These are phyloP conservation scores for Hippocampus abdominalis DNA, from an alignment of 2,113 vertebrate genomes.

Conservation along the genomic window DNA sequence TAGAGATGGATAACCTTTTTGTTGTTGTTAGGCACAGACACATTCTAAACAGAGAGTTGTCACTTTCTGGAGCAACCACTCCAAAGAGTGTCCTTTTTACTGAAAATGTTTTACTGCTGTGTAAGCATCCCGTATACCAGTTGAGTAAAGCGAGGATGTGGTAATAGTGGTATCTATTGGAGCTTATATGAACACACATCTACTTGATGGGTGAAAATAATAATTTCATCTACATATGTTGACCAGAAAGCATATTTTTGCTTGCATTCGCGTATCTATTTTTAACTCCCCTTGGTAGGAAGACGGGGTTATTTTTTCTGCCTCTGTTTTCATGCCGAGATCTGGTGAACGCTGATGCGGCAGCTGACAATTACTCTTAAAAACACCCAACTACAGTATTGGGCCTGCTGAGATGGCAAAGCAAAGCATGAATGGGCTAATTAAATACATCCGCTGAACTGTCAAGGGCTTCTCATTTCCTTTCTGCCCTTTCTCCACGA, in stretches of 20 bases:
- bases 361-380: slow-evolving; percentile 62
- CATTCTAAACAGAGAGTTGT: background rate
- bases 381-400: slow-evolving; percentile 48
- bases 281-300: background rate
- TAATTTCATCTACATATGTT: background rate
- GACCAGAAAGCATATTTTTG: background rate
- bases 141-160: background rate
- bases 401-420: slow-evolving; percentile 55
- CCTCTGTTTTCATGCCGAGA: slow-evolving; percentile 35
- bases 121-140: background rate
- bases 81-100: background rate
- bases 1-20: no score
- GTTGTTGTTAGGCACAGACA: background rate
- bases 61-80: background rate
- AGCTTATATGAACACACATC: background rate
- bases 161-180: background rate
- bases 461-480: slow-evolving; percentile 57
- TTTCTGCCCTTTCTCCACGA: slow-evolving; percentile 61
- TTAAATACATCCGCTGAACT: slow-evolving; percentile 62
- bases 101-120: background rate
- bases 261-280: background rate
- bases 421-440: slow-evolving; percentile 63
- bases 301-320: slow-evolving; percentile 18
- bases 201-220: background rate
- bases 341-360: slow-evolving; percentile 59